These are phyloP conservation scores for Salticus scenicus DNA, from an alignment of 2,888 invertebrate species.

Conservation along the genomic window DNA sequence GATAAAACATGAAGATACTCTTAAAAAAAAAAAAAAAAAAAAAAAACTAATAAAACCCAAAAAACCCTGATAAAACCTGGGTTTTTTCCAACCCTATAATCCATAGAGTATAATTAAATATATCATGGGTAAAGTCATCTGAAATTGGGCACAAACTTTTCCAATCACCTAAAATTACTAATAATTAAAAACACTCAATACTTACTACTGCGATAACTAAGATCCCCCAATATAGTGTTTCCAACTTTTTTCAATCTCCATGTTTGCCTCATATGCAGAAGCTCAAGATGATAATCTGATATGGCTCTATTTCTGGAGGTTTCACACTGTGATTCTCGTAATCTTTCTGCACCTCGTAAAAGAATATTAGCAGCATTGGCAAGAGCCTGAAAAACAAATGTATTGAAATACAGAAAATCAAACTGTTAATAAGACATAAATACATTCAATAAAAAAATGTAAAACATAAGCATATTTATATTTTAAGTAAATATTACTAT, in stretches of 20 bases:
- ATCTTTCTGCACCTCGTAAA: conserved; percentile 88
- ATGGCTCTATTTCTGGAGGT: conserved; percentile 80
- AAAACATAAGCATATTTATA: no score
- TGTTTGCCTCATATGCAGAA: conserved; percentile 90
- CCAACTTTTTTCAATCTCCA: conserved; percentile 98
- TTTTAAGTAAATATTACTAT: no score
- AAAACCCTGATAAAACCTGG: no score
- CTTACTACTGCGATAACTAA: conserved; percentile 90
- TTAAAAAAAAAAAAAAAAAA: no score
- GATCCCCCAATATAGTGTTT: conserved; percentile 94
- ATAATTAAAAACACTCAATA: no score
- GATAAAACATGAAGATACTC: no score
- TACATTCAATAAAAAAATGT: not conserved
- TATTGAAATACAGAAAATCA: not conserved
- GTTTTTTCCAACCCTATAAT: no score
- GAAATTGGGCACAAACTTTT: no score
- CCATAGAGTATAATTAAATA: no score
- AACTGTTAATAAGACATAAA: not conserved
- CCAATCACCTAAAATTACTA: no score
- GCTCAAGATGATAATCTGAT: conserved; percentile 94
- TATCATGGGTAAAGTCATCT: no score
- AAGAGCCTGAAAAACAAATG: conserved; percentile 79
- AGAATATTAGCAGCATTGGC: conserved; percentile 90
- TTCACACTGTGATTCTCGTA: conserved; percentile 88
- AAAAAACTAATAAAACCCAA: no score